These are phyloP conservation scores for Gulo gulo DNA, from an alignment of 2,113 vertebrate genomes.

Conservation along the genomic window DNA sequence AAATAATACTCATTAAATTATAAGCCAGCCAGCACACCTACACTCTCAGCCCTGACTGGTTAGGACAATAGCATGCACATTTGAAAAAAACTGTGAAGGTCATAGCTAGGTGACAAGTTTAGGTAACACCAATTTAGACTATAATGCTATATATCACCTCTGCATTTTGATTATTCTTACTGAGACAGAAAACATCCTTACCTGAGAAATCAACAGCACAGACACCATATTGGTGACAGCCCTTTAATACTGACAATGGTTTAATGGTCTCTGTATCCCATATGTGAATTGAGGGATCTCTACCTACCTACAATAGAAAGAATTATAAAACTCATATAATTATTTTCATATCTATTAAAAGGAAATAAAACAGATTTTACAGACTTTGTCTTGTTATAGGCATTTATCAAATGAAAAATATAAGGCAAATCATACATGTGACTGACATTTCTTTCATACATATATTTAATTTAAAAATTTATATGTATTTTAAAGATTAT, in stretches of 20 bases:
- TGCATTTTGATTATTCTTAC: neutral
- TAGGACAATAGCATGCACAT: neutral
- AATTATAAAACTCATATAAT: constrained; percentile 46
- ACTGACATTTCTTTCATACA: neutral
- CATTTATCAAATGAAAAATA: constrained; percentile 32
- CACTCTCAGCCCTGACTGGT: neutral
- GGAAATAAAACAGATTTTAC: constrained; percentile 7
- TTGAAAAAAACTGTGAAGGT: neutral
- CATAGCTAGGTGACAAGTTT: neutral
- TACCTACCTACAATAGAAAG: constrained; percentile 89
- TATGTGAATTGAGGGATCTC: constrained; percentile 95
- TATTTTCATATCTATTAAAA: constrained; percentile 26
- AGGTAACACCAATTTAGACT: neutral
- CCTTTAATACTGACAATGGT: constrained; percentile 94
- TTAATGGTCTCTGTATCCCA: constrained; percentile 97
- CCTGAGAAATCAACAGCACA: constrained; percentile 98
- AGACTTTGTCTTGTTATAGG: neutral
- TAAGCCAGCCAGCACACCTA: neutral
- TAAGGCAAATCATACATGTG: neutral
- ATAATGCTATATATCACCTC: neutral
- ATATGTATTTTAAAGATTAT: too few species aligned
- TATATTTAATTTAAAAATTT: too few species aligned
- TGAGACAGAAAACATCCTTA: constrained; percentile 77
- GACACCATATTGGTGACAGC: constrained; percentile 95
- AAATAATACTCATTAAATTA: constrained; percentile 5